Percentiles rank a stretch among this genome's conserved stretches.
phyloP scores from a whole-genome alignment of 2,113 vertebrate species.

The Chlamydotis undulata region DNA sequence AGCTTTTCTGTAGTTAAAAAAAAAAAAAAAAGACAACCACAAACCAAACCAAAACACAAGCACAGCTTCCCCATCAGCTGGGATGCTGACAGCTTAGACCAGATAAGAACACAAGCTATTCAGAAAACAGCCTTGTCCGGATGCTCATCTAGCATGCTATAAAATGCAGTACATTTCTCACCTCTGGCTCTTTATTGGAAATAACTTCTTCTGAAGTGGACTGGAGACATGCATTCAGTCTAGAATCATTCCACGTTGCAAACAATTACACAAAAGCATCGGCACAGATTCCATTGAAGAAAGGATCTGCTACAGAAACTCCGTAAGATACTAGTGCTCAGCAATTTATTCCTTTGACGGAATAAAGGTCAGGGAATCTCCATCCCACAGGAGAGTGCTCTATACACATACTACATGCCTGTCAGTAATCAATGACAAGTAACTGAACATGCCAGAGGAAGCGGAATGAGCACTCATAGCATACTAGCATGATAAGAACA shows the following conservation, averaged over 20 bases:
- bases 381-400: not conserved
- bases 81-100: not conserved
- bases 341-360: not conserved
- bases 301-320: not conserved
- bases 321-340: not conserved
- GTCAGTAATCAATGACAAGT: not conserved
- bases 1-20: not conserved
- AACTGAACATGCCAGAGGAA: not conserved
- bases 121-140: not conserved
- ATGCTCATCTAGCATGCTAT: not conserved
- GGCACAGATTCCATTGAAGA: not conserved
- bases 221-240: not conserved
- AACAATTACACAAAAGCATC: not conserved
- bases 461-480: rapidly evolving
- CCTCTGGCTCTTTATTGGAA: not conserved
- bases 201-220: not conserved
- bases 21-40: not conserved
- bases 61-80: not conserved
- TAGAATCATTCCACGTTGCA: not conserved
- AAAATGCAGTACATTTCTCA: not conserved
- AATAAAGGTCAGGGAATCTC: not conserved
- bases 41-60: not conserved
- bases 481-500: not conserved
- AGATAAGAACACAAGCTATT: not conserved
- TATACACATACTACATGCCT: not conserved